phyloP scores from a whole-genome alignment of 1,140 invertebrate genomes.

The Tribolium castaneum region DNA sequence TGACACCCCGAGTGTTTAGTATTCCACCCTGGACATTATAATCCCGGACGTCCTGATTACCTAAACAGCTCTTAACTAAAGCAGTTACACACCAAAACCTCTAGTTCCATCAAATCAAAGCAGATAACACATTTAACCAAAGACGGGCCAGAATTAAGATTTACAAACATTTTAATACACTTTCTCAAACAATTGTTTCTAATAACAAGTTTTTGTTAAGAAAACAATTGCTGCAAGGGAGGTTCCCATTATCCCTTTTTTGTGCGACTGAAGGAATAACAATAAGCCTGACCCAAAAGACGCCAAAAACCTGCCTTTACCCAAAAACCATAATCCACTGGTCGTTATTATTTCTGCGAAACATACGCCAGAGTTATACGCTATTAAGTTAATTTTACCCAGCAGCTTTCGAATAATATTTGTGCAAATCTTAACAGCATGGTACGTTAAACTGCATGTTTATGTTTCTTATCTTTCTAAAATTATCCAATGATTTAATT shows the following conservation, averaged over 20 bases:
- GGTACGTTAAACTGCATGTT: constrained; percentile 19
- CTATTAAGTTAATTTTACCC: constrained; percentile 31
- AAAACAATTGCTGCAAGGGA: too few species aligned
- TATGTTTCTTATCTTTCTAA: constrained; percentile 33
- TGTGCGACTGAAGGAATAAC: too few species aligned
- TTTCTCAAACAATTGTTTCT: too few species aligned
- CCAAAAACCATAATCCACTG: not conserved
- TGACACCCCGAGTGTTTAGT: not conserved
- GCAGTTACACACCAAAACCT: not conserved
- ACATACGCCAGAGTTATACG: constrained; percentile 1
- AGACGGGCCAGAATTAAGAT: not conserved
- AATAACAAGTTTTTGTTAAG: too few species aligned
- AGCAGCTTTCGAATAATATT: constrained; percentile 27
- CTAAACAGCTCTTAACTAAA: not conserved
- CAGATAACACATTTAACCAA: not conserved
- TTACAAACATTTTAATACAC: too few species aligned
- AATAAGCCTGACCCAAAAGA: too few species aligned
- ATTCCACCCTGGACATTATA: not conserved
- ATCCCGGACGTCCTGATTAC: not conserved
- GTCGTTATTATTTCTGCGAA: not conserved
- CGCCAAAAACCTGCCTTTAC: too few species aligned
- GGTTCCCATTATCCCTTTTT: too few species aligned
- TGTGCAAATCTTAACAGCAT: constrained; percentile 21
- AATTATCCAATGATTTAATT: constrained; percentile 22
- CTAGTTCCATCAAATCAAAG: not conserved